These are phyloP conservation scores for Dryoscopus gambensis DNA, from an alignment of 2,113 vertebrate species.

Conservation along the genomic window DNA sequence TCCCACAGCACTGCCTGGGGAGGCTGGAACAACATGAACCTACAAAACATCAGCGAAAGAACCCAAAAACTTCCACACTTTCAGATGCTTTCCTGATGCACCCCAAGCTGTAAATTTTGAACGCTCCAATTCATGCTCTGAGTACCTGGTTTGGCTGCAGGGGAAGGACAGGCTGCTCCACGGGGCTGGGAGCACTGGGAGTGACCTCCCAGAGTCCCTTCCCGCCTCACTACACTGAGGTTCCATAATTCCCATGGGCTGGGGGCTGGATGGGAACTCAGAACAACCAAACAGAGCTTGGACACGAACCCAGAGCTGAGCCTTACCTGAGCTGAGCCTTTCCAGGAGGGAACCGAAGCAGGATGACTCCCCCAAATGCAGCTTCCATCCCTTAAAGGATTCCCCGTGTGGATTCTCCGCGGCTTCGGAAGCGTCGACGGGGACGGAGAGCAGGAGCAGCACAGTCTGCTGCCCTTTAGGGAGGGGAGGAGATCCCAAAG, in stretches of 20 bases:
- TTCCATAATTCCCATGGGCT: not conserved
- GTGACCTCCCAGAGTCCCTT: not conserved
- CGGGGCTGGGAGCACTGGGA: not conserved
- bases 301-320: not conserved
- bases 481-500: not conserved
- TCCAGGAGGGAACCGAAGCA: not conserved
- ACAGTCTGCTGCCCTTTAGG: not conserved
- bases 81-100: not conserved
- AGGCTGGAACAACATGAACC: not conserved
- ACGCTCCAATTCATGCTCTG: too few relatives aligned
- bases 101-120: not conserved
- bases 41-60: not conserved
- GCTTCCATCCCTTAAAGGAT: not conserved
- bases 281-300: fast-evolving
- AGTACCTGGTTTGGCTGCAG: not conserved
- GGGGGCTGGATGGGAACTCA: not conserved
- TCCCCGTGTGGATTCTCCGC: fast-evolving
- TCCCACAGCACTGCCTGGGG: not conserved
- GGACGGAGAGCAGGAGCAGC: not conserved
- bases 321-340: not conserved
- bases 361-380: not conserved
- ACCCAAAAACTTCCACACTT: not conserved
- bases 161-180: not conserved
- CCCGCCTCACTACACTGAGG: not conserved
- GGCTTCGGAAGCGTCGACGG: not conserved